Conservation (phyloP, 2,113 vertebrate genomes). For the Engystomops pustulosus region DNA sequence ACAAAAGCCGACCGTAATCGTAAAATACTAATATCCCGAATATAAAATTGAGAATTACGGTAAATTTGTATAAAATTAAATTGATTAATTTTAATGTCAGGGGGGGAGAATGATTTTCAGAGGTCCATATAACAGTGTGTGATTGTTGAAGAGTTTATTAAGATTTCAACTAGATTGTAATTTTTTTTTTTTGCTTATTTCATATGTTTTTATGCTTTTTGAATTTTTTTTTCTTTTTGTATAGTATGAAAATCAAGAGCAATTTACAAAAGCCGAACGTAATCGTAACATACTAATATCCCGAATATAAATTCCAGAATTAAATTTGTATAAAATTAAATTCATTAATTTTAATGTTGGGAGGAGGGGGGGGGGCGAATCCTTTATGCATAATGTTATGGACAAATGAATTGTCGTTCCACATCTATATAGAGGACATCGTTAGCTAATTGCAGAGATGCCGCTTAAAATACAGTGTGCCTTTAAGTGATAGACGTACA, state of each 20-base stretch:
- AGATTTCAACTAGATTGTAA: too few species aligned
- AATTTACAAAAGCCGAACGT: neutral
- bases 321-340: slow-evolving; percentile 1
- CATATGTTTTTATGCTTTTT: neutral
- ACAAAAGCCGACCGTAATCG: too few species aligned
- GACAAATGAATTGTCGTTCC: slow-evolving; percentile 24
- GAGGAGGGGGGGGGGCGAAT: neutral
- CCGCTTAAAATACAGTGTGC: slow-evolving; percentile 30
- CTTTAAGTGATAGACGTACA: slow-evolving; percentile 37
- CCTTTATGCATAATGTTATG: neutral
- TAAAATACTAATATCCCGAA: too few species aligned
- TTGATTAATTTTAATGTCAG: too few species aligned
- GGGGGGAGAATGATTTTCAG: too few species aligned
- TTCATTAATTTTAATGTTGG: neutral
- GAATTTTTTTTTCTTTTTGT: neutral
- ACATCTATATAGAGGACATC: slow-evolving; percentile 35
- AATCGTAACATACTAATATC: neutral
- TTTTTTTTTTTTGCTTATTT: too few species aligned
- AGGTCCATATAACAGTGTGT: too few species aligned
- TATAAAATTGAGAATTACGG: too few species aligned
- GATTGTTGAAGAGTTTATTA: too few species aligned
- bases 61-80: too few species aligned
- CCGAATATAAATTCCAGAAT: neutral
- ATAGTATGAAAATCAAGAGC: neutral
- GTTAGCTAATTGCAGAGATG: slow-evolving; percentile 37